Evolutionary conservation across 92 coral and sea anemone species (phyloP), one percentile per base, ranked within the genome.

Genomic region (Epizoanthus stellaris): DNA sequence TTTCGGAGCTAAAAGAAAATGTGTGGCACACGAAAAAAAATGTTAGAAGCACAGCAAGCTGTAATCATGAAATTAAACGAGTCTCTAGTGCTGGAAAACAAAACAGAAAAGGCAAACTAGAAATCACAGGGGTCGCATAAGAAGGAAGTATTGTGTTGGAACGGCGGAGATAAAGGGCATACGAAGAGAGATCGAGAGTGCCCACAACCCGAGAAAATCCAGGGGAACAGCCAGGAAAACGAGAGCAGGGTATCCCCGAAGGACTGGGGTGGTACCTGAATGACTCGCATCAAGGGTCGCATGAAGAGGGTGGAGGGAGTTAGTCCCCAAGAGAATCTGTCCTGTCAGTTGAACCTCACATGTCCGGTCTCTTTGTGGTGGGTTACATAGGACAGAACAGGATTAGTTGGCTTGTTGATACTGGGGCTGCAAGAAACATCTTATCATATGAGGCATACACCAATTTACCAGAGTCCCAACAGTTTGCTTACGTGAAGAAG

Each of bases 381-480:
- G 88, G 66, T 2, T 66, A 40, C 56, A 7, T 63, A 72, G 82
- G 82, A 75, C 88, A 85, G 75, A 60, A 6, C 57, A 75, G 60
- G 9, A 23, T 75, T 76, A 4, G 17, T 17, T 85, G 88, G 88
- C 45, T 85, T 42, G 19, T 85, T 42, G 83, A 86, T 54, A 77
- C 84, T 2, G 89, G 85, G 12, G 85, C 79, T 12, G 49, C 21
- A 57, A 76, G 70, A 57, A 76, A 76, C 36, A 67, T 67, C 3
- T 38, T 86, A 49, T 76, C 88, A 16, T 67, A 67, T 39, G 57
- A 77, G 43, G 23, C 60, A n/a, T 68, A 76, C 20, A 75, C 15
- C 4, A 65, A 36, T 16, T 65, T 75, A 45, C 67, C 88, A 13
- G 68, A 76, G 20, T 2, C 38, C 30, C 47, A 19, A 30, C 67